Evolutionary conservation across 2,797 vertebrate genomes (phyloP), one percentile per base, ranked within the genome.

Genomic region (Falco biarmicus): DNA sequence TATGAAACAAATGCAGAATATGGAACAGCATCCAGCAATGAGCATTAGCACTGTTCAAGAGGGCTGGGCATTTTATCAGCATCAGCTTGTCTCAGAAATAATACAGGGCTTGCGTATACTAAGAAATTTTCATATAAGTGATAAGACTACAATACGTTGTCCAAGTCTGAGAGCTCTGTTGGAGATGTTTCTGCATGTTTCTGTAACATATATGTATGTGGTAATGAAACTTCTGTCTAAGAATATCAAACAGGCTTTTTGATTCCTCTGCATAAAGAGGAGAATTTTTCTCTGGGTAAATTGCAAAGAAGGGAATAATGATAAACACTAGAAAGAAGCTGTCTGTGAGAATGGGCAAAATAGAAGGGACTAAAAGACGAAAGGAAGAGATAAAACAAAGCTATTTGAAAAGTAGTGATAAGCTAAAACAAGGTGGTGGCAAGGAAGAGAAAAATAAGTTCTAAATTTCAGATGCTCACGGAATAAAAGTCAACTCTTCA

Each of bases 121-220:
- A 26, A 65, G 50, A n/a, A 24, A 14, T 71, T n/a, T 10, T 29
- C 11, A 25, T 32, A 3, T 56, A 34, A 24, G 7, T 70, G n/a
- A 11, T 69, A 25, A 69, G 8, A 53, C 14, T 53, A 34, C 11
- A 25, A 54, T 39, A 20, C 6, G 51, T 57, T 28, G 15, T 56
- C 54, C 6, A 41, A 13, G 10, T 51, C 61, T 24, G 28, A 71
- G n/a, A 57, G 19, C 21, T 73, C 13, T 34, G 32, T 34, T 57
- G 31, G 39, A 57, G 9, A 28, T 11, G 5, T 15, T 65, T 81
- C 39, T 84, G 12, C 25, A 19, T 5, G 1, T 37, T 77, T 60
- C 18, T 65, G 2, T 65, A 48, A 59, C 26, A 19, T 0, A 0
- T 28, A 18, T 17, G 9, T 54, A 45, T 0, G 0, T 31, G 24